Conservation (phyloP, 2,113 vertebrate genomes). For the Hemichromis elongatus region DNA sequence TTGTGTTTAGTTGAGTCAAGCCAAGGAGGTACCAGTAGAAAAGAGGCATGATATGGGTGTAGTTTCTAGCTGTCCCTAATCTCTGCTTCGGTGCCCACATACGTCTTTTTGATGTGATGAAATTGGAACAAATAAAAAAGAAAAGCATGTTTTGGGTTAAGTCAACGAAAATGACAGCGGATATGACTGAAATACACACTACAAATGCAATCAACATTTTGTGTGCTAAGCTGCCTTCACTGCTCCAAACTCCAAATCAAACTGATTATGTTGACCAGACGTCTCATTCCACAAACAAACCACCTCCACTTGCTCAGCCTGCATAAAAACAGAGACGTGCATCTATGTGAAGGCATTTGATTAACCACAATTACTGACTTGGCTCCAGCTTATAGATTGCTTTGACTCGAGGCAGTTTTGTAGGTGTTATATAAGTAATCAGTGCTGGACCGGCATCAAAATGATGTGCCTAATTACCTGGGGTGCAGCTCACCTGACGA, state of each 20-base stretch:
- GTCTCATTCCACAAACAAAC: constrained; percentile 21
- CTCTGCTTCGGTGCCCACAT: not conserved
- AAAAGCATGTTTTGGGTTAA: not conserved
- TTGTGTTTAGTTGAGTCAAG: not conserved
- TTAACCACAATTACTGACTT: constrained; percentile 55
- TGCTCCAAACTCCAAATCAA: not conserved
- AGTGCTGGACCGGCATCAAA: not conserved
- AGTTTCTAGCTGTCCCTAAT: not conserved
- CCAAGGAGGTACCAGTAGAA: not conserved
- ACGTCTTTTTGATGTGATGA: not conserved
- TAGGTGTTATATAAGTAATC: constrained; percentile 25
- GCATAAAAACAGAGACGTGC: constrained; percentile 16
- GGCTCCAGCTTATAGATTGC: constrained; percentile 25
- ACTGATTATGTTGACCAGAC: constrained; percentile 22
- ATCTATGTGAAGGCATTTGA: constrained; percentile 48
- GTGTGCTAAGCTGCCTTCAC: not conserved
- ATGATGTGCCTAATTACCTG: constrained; percentile 51
- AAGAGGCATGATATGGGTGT: not conserved
- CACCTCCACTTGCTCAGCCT: constrained; percentile 20
- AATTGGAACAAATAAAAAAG: not conserved
- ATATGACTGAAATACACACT: not conserved
- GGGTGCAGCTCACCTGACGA: constrained; percentile 34
- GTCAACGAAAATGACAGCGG: not conserved
- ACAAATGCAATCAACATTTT: not conserved
- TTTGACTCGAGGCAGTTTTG: constrained; percentile 39